Evolutionary conservation across 2,113 vertebrate genomes (phyloP).

Genomic region (Picathartes gymnocephalus): DNA sequence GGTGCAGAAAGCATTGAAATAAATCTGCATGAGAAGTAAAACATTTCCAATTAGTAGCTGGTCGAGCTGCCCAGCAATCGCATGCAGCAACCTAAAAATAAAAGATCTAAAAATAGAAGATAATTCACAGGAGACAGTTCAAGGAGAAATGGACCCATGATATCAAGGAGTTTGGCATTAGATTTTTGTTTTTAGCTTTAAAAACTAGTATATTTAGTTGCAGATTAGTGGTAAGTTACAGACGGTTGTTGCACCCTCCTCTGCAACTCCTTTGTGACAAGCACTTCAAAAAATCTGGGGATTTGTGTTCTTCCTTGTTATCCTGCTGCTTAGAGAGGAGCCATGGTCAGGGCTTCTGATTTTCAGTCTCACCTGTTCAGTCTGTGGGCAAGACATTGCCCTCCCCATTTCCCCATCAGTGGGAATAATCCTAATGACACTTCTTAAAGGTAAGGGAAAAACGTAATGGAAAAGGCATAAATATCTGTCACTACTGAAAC

Average conservation of each 20-base stretch:
- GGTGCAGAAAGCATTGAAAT: not conserved
- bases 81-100: slow-evolving; percentile 55
- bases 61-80: slow-evolving; percentile 14
- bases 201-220: not conserved
- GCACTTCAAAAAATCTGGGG: not conserved
- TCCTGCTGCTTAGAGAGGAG: not conserved
- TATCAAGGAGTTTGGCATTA: not conserved
- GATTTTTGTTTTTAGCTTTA: not conserved
- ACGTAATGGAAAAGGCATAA: not conserved
- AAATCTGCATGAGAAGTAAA: slow-evolving; percentile 12
- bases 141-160: slow-evolving; percentile 33
- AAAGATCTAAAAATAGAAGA: slow-evolving; percentile 49
- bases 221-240: not conserved
- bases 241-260: not conserved
- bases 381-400: not conserved
- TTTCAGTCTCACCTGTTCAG: not conserved
- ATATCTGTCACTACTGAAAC: not conserved
- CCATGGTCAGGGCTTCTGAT: not conserved
- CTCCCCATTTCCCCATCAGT: not conserved
- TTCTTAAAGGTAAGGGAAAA: not conserved
- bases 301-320: not conserved
- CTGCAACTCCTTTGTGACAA: not conserved
- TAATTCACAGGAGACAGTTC: slow-evolving; percentile 46
- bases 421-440: not conserved
- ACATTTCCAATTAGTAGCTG: slow-evolving; percentile 16